Percentiles rank a stretch among this genome's conserved stretches.
These are phyloP conservation scores for Yasuhikotakia modesta DNA, from an alignment of 2,797 vertebrate genomes.

Conservation along the genomic window DNA sequence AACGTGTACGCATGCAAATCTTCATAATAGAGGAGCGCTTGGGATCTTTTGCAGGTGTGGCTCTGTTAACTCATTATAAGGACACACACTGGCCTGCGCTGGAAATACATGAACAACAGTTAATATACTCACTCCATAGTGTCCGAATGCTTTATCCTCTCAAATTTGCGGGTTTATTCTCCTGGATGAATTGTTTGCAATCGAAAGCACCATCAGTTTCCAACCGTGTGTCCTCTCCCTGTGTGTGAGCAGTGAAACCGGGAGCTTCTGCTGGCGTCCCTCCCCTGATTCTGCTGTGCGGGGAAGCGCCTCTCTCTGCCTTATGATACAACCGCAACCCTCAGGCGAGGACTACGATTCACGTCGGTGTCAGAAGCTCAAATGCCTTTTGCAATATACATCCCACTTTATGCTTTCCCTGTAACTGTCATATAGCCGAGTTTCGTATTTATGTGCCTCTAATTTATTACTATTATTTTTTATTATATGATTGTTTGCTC, in stretches of 20 bases:
- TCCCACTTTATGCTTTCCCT: constrained; percentile 5
- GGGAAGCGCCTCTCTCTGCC: neutral
- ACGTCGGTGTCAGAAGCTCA: neutral
- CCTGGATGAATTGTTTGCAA: neutral
- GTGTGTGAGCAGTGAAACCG: constrained; percentile 33
- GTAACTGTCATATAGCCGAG: neutral
- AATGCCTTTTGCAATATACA: neutral
- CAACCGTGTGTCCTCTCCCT: constrained; percentile 33
- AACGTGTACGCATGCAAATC: neutral
- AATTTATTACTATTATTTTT: constrained; percentile 32
- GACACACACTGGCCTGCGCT: constrained; percentile 27
- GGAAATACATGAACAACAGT: constrained; percentile 9
- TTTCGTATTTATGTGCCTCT: constrained; percentile 2
- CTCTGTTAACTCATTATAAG: constrained; percentile 33
- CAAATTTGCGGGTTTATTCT: constrained; percentile 10
- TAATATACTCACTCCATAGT: constrained; percentile 52
- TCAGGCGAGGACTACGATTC: neutral
- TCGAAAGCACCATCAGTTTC: constrained; percentile 51
- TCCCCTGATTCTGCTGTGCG: constrained; percentile 43
- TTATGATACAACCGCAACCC: constrained; percentile 15
- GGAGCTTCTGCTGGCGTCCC: constrained; percentile 40
- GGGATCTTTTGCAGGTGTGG: constrained; percentile 59
- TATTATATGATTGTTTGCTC: constrained; percentile 39
- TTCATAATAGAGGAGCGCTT: constrained; percentile 21
- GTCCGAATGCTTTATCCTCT: constrained; percentile 19